Evolutionary conservation across 2,113 vertebrate genomes (phyloP).

Genomic region (Brachypodius melanocephalos): DNA sequence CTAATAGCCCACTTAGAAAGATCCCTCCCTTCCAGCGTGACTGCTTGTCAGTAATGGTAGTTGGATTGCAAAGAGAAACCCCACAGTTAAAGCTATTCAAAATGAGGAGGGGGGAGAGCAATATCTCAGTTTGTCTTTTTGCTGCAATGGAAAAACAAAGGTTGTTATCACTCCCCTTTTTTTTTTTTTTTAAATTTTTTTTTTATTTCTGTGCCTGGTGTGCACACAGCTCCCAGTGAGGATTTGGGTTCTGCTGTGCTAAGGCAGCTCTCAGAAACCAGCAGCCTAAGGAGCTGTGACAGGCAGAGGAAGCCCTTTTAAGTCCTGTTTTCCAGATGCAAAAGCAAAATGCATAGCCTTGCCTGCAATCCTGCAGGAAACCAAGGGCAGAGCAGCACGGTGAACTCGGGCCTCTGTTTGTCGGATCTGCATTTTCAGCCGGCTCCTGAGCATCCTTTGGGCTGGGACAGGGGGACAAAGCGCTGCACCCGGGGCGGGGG

Average conservation of each 20-base stretch:
- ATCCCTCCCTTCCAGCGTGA: background rate
- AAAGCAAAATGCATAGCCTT: background rate
- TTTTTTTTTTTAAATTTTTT: no score
- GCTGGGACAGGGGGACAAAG: background rate
- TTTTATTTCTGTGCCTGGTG: background rate
- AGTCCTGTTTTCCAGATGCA: background rate
- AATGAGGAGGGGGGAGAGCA: background rate
- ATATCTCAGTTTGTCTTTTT: background rate
- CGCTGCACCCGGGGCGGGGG: background rate
- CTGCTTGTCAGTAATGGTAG: background rate
- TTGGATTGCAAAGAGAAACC: background rate
- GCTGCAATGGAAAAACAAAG: background rate
- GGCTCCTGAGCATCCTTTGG: background rate
- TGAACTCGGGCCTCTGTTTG: background rate
- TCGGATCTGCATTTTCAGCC: background rate
- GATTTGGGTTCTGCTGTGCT: background rate
- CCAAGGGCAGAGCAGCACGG: background rate
- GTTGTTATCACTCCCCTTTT: no score
- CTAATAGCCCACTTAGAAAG: background rate
- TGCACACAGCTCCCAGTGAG: background rate
- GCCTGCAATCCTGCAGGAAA: background rate
- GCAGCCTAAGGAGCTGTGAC: slow-evolving; percentile 3
- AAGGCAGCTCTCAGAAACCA: background rate
- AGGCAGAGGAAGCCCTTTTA: background rate
- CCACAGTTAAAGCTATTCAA: background rate